phyloP scores from a whole-genome alignment of 2,797 vertebrate genomes.

The Spondyliosoma cantharus region DNA sequence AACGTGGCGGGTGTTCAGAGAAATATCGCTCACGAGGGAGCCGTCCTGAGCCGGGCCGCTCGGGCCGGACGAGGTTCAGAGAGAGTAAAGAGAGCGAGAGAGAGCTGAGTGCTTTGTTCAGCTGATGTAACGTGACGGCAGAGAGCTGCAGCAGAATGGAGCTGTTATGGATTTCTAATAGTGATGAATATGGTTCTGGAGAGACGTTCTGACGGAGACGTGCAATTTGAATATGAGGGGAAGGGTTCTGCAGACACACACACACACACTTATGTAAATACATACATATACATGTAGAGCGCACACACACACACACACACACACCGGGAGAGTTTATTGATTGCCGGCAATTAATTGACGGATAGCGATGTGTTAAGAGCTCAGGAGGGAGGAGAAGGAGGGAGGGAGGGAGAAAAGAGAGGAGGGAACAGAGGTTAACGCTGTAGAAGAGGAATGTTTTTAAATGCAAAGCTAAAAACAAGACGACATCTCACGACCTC shows the following conservation, averaged over 20 bases:
- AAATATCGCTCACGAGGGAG: slow-evolving; percentile 11
- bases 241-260: background rate
- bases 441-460: no score
- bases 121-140: slow-evolving; percentile 15
- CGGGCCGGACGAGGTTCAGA: background rate
- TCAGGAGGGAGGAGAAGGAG: background rate
- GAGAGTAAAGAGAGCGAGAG: background rate
- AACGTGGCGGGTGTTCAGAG: background rate
- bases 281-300: background rate
- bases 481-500: background rate
- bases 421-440: background rate
- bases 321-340: slow-evolving; percentile 13
- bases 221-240: slow-evolving; percentile 36
- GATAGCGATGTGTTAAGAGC: slow-evolving; percentile 51
- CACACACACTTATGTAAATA: background rate
- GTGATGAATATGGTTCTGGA: slow-evolving; percentile 46
- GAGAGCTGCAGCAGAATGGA: slow-evolving; percentile 42
- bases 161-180: slow-evolving; percentile 50
- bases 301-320: background rate
- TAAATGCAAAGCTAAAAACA: no score
- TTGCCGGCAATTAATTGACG: slow-evolving; percentile 26
- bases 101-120: slow-evolving; percentile 35
- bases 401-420: background rate
- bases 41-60: slow-evolving; percentile 8
- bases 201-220: slow-evolving; percentile 13